phyloP scores from a whole-genome alignment of 1,140 invertebrate genomes.

The Pseudomyrmex flavicornis region DNA sequence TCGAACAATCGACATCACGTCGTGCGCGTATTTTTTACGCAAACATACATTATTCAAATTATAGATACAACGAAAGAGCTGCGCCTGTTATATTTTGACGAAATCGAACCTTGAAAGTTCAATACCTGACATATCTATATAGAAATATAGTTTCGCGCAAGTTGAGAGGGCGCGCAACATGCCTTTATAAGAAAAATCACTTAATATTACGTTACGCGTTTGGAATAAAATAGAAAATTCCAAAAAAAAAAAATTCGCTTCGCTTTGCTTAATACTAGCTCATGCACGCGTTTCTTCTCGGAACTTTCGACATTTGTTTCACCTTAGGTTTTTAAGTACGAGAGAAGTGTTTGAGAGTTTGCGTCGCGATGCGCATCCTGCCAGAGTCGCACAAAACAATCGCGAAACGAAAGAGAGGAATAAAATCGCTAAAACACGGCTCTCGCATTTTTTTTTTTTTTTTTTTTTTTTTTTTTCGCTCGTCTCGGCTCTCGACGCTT shows the following conservation, averaged over 20 bases:
- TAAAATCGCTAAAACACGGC: conserved; percentile 62
- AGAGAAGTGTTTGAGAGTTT: conserved; percentile 63
- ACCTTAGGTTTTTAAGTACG: conserved; percentile 67
- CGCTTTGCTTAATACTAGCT: conserved; percentile 21
- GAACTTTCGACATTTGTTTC: conserved; percentile 39
- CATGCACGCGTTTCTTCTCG: not conserved
- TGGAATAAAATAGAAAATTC: conserved; percentile 28
- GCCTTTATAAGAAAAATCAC: not conserved
- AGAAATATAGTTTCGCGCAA: conserved; percentile 1
- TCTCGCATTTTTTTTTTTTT: conserved; percentile 42
- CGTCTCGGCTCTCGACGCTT: not conserved
- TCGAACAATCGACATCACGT: conserved; percentile 9
- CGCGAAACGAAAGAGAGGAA: conserved; percentile 20
- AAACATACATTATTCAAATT: not conserved
- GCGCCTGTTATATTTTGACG: no score
- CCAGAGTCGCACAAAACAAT: conserved; percentile 1
- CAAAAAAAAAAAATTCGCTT: not conserved
- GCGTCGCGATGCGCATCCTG: not conserved
- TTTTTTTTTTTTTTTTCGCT: conserved; percentile 66
- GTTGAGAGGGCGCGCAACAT: not conserved
- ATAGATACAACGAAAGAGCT: not conserved
- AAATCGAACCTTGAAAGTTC: not conserved
- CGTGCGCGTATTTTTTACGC: no score
- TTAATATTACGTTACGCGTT: conserved; percentile 21
- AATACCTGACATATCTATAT: no score